Base-by-base conservation (phyloP, 1,140 invertebrate species). In the Ceratosolen solmsi region DNA sequence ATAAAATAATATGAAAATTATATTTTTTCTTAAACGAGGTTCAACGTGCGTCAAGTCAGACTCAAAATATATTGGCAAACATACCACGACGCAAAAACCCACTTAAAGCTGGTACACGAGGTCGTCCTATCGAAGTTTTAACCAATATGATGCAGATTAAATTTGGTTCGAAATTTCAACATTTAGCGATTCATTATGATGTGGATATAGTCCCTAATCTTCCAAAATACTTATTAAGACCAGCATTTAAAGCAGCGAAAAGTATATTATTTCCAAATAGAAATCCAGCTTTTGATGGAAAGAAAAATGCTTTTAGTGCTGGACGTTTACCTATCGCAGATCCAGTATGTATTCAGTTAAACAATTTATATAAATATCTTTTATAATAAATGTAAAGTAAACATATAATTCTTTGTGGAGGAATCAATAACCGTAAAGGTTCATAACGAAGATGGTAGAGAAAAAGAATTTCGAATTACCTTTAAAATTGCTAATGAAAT, bases 241-340 rank as follows among this genome's bases (percentile, higher is more conserved):
- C 7, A 0, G 85, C 88, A 22, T 89, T 92, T 65, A 84, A 91
- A 75, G 51, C 80, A 80, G 86, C 92, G 11, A 84, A 83, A 58
- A n/a, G 9, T 2, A 72, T 82, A 80, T 27, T 88, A 36, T 92
- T 88, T 83, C 84, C 85, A 0, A 83, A 87, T 0, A 84, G 86
- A 27, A 80, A 85, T 79, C 94, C 94, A 3, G 95, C 95, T 25
- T 96, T 93, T 92, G 96, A 96, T 91, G 96, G 96, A 9, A 93
- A 91, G 30, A 95, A 94, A 82, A 95, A 94, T 88, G 88, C 94
- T 33, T 96, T 94, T 87, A 93, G 88, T 58, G 85, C 84, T 41
- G 80, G 68, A 36, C 11, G 86, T 1, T 76, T 92, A 63, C 89
- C 89, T 33, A 82, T 88, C 20, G 58, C 79, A 0, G 41, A 85